Base-by-base conservation (phyloP, 2,113 vertebrate species). In the Aix galericulata region DNA sequence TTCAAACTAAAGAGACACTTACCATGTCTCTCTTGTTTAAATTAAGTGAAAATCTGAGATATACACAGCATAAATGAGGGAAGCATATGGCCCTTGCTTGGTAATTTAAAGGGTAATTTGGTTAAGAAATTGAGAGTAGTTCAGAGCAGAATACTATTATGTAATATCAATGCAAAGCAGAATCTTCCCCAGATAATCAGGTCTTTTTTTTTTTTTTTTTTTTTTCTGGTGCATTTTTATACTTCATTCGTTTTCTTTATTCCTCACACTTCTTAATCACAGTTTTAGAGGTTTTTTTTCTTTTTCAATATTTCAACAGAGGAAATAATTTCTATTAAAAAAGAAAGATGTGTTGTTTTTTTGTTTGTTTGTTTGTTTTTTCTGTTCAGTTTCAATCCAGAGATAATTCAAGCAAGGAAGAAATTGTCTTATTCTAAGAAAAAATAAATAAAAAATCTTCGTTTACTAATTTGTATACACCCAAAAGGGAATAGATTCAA, bases 31-130 rank as follows among this genome's bases (percentile, higher is more conserved):
- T 95, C 86, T 92, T 96, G 81, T 82, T 96, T 91, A 97, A 96
- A 97, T 95, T 95, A 96, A 95, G 94, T 94, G 95, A 93, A 93
- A 95, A 94, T 92, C 93, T 96, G 93, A 96, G 79, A 86, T 95
- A 97, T 82, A 82, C 1, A 2, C 53, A 80, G 72, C 89, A 95
- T 94, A 97, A 97, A 96, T 96, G 90, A 95, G 84, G 84, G 91
- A 96, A 97, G 79, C 96, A 97, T 95, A 96, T 97, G 95, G 88
- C 94, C 58, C 91, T 92, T 96, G 66, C 69, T 93, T 96, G 76
- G 78, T 95, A 97, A 97, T 96, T 97, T 95, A 97, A 96, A 96
- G 94, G 77, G 89, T 97, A 97, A 97, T 96, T 97, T 97, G 88
- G 72, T 96, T 96, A 97, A 96, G 95, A 95, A 91, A 95, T 87